Conservation (phyloP, 2,888 invertebrate species). For the Philereme vetulata region DNA sequence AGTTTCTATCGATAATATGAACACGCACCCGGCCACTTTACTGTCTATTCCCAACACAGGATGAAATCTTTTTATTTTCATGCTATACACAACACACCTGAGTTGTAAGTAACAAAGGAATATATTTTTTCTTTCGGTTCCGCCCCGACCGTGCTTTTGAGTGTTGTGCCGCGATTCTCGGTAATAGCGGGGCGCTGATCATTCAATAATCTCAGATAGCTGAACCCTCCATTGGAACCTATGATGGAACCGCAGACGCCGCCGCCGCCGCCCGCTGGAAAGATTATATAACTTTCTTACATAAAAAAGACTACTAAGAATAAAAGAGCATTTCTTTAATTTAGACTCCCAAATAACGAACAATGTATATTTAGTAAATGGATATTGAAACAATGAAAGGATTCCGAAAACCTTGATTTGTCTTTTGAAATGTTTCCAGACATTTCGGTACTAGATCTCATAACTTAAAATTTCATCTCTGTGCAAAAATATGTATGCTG, state of each 20-base stretch:
- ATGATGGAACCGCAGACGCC: no score
- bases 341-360: no score
- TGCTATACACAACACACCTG: constrained; percentile 72
- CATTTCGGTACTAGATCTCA: no score
- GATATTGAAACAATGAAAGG: no score
- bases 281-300: no score
- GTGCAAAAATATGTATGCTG: no score
- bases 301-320: not conserved
- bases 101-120: constrained; percentile 81
- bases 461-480: no score
- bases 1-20: constrained; percentile 57
- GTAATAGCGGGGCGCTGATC: constrained; percentile 65
- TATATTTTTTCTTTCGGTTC: constrained; percentile 68
- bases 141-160: constrained; percentile 70
- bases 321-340: not conserved
- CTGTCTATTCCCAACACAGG: constrained; percentile 61
- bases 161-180: constrained; percentile 69
- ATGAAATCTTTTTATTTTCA: constrained; percentile 67
- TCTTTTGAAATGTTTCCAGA: no score
- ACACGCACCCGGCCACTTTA: constrained; percentile 54
- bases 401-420: no score
- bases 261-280: no score
- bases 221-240: constrained; percentile 2
- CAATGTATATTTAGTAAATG: no score
- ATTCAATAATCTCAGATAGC: constrained; percentile 64